These are phyloP conservation scores for Gymnoscelis rufifasciata DNA, from an alignment of 2,888 invertebrate genomes.

Conservation along the genomic window DNA sequence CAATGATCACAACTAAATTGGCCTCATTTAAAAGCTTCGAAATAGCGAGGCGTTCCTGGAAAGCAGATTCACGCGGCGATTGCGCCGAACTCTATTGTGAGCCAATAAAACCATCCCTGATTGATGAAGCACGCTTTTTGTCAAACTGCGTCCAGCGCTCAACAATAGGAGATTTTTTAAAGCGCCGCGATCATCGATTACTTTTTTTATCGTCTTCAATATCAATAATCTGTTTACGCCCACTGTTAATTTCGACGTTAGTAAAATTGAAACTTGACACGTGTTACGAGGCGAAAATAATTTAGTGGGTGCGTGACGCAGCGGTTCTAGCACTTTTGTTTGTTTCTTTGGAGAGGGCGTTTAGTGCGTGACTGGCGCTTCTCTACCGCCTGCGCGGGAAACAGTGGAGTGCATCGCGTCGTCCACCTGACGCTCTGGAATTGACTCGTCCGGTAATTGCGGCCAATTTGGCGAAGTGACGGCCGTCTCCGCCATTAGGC, in stretches of 20 bases:
- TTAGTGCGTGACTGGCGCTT: slow-evolving; percentile 72
- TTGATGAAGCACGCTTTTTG: slow-evolving; percentile 72
- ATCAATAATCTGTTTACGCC: slow-evolving; percentile 78
- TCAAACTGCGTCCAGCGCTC: slow-evolving; percentile 53
- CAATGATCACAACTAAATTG: slow-evolving; percentile 43
- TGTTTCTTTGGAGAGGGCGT: slow-evolving; percentile 71
- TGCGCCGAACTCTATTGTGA: slow-evolving; percentile 62
- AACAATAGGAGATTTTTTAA: slow-evolving; percentile 69
- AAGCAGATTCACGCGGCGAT: slow-evolving; percentile 60
- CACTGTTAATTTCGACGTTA: slow-evolving; percentile 76
- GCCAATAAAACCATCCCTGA: slow-evolving; percentile 72
- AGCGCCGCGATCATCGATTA: slow-evolving; percentile 74
- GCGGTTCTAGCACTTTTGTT: slow-evolving; percentile 70
- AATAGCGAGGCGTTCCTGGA: slow-evolving; percentile 63
- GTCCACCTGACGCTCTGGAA: slow-evolving; percentile 57
- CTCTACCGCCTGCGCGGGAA: slow-evolving; percentile 75
- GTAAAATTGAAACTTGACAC: slow-evolving; percentile 78
- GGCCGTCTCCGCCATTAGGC: slow-evolving; percentile 46
- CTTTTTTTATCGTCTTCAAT: slow-evolving; percentile 75
- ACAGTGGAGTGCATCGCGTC: slow-evolving; percentile 50
- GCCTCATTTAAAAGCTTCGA: slow-evolving; percentile 58
- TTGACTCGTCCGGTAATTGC: slow-evolving; percentile 54
- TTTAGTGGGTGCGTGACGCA: slow-evolving; percentile 72
- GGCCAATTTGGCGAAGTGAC: slow-evolving; percentile 56
- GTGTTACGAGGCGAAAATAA: slow-evolving; percentile 76